Percentiles rank a stretch among this genome's conserved stretches.
Conservation (phyloP, 2,797 vertebrate genomes). For the Myripristis murdjan region DNA sequence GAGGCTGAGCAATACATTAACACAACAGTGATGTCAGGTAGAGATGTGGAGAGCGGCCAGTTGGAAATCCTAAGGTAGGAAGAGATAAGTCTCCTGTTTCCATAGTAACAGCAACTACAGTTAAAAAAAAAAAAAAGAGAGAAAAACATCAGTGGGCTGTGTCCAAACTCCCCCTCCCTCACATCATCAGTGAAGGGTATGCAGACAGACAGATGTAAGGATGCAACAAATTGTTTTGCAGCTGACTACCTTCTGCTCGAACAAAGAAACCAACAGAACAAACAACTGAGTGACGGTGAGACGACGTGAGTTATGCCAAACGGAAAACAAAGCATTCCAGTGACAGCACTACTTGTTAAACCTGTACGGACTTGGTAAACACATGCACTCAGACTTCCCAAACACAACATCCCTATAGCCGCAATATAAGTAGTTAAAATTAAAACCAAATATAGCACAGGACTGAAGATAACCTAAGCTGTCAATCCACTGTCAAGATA, state of each 20-base stretch:
- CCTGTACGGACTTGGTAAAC: constrained; percentile 59
- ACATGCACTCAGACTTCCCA: constrained; percentile 49
- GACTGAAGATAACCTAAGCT: not conserved
- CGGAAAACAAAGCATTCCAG: constrained; percentile 70
- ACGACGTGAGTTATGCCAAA: constrained; percentile 20
- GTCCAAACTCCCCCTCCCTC: constrained; percentile 48
- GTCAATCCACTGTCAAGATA: not conserved
- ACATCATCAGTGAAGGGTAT: constrained; percentile 58
- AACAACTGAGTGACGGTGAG: constrained; percentile 33
- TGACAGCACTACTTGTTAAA: constrained; percentile 62
- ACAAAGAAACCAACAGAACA: constrained; percentile 50
- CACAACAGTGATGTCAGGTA: constrained; percentile 49
- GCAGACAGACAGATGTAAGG: constrained; percentile 58
- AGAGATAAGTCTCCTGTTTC: constrained; percentile 74
- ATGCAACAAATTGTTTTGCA: constrained; percentile 39
- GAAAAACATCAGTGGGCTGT: constrained; percentile 50
- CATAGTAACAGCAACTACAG: constrained; percentile 69
- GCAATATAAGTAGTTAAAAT: constrained; percentile 9
- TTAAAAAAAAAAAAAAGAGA: constrained; percentile 29
- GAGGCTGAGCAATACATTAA: constrained; percentile 25
- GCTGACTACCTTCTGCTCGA: constrained; percentile 29
- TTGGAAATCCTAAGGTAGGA: constrained; percentile 52
- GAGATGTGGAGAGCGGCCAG: constrained; percentile 52
- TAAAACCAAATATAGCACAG: not conserved
- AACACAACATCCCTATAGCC: constrained; percentile 20